A percentile compares a stretch with the other conserved stretches of the same genome.
Evolutionary conservation across 2,888 invertebrate species (phyloP).

Genomic region (Pachliopta kotzebuea): DNA sequence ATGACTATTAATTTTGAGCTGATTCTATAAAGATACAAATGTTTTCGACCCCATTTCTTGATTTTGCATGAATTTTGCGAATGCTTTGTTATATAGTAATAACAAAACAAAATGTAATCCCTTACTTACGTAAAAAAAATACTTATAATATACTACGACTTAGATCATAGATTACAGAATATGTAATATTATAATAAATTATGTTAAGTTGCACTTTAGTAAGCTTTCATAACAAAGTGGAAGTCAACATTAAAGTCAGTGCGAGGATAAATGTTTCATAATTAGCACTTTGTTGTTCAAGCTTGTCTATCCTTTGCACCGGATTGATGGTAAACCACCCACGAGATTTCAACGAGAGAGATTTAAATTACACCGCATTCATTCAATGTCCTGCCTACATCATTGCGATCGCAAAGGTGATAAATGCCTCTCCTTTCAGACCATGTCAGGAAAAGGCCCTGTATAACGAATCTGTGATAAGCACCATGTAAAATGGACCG

Average conservation of each 20-base stretch:
- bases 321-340: slow-evolving; percentile 56
- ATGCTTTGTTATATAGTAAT: too few relatives aligned
- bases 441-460: slow-evolving; percentile 51
- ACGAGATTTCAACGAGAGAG: slow-evolving; percentile 55
- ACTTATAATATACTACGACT: background rate
- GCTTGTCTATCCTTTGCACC: slow-evolving; percentile 39
- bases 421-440: slow-evolving; percentile 67
- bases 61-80: too few relatives aligned
- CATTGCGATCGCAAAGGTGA: slow-evolving; percentile 56
- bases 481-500: background rate
- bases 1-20: too few relatives aligned
- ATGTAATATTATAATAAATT: background rate
- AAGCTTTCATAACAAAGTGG: slow-evolving; percentile 34
- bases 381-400: slow-evolving; percentile 53
- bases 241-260: slow-evolving; percentile 17
- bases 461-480: slow-evolving; percentile 54
- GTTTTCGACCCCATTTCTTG: too few relatives aligned
- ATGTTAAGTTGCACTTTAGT: slow-evolving; percentile 26
- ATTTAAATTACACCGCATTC: slow-evolving; percentile 66
- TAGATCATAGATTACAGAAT: background rate
- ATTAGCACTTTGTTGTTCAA: slow-evolving; percentile 47
- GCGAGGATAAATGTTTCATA: slow-evolving; percentile 50
- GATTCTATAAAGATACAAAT: too few relatives aligned
- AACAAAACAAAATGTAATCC: too few relatives aligned
- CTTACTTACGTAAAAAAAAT: too few relatives aligned